phyloP scores from a whole-genome alignment of 2,113 vertebrate species.

The Pagrus major region DNA sequence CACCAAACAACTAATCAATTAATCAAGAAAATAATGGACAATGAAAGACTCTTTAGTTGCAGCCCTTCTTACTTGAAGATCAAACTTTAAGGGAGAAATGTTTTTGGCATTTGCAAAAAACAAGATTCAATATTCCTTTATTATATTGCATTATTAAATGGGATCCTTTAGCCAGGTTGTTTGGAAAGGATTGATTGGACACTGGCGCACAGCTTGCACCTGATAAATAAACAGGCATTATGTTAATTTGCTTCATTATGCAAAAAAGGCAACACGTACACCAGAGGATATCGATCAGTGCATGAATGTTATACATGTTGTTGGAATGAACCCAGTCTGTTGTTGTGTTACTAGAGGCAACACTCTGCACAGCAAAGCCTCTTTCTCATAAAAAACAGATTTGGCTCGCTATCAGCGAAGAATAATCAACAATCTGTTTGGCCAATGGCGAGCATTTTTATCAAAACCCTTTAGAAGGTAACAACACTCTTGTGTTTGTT shows the following conservation, averaged over 20 bases:
- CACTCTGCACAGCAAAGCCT: conserved; percentile 23
- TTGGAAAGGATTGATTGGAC: conserved; percentile 71
- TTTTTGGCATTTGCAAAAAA: conserved; percentile 28
- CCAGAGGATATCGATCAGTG: conserved; percentile 78
- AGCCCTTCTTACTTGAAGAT: conserved; percentile 34
- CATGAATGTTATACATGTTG: conserved; percentile 64
- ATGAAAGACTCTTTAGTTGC: no score
- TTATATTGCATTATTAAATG: conserved; percentile 48
- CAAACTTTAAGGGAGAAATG: conserved; percentile 38
- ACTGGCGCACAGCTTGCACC: conserved; percentile 59
- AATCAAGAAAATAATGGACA: no score
- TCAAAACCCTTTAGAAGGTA: conserved; percentile 29
- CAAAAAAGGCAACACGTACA: conserved; percentile 71
- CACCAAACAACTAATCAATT: no score
- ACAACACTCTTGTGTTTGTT: conserved; percentile 8
- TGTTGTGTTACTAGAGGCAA: conserved; percentile 54
- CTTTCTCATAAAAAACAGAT: conserved; percentile 57
- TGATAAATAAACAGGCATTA: conserved; percentile 81
- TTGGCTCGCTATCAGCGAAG: conserved; percentile 51
- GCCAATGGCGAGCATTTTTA: conserved; percentile 55
- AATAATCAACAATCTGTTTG: conserved; percentile 71
- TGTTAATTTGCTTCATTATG: conserved; percentile 82
- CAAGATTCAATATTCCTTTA: conserved; percentile 25
- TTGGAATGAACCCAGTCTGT: conserved; percentile 56
- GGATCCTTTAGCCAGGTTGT: conserved; percentile 44